phyloP scores from a whole-genome alignment of 2,888 invertebrate genomes.

The Choreutis nemorana region DNA sequence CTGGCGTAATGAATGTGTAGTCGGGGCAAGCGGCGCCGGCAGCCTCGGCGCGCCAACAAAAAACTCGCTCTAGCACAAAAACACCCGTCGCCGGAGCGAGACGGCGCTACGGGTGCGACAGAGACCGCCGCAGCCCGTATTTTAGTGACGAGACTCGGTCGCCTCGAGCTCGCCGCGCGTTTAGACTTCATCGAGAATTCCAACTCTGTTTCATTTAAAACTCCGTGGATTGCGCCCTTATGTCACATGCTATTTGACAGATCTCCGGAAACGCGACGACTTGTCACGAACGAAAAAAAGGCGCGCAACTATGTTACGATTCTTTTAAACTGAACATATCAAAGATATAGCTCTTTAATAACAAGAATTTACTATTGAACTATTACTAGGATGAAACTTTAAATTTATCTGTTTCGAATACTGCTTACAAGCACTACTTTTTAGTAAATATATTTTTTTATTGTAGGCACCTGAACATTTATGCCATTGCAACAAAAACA shows the following conservation, averaged over 20 bases:
- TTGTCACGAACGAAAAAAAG: slow-evolving; percentile 58
- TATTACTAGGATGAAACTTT: too few species aligned
- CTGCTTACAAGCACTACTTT: too few species aligned
- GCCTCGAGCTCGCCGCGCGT: slow-evolving; percentile 54
- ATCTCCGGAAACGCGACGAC: slow-evolving; percentile 51
- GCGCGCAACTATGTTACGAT: slow-evolving; percentile 28
- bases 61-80: slow-evolving; percentile 65
- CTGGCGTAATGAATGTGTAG: slow-evolving; percentile 60
- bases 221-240: slow-evolving; percentile 61
- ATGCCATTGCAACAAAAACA: too few species aligned
- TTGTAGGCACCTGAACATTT: too few species aligned
- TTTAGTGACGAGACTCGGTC: slow-evolving; percentile 58
- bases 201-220: slow-evolving; percentile 64
- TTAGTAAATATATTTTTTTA: too few species aligned
- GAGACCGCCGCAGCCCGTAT: slow-evolving; percentile 43
- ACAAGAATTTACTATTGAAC: too few species aligned
- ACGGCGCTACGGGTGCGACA: slow-evolving; percentile 28
- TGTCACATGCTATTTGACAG: slow-evolving; percentile 67
- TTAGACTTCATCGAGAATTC: slow-evolving; percentile 51
- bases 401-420: too few species aligned
- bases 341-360: too few species aligned
- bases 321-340: not conserved
- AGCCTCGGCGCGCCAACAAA: slow-evolving; percentile 48
- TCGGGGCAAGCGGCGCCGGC: slow-evolving; percentile 46
- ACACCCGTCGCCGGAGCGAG: slow-evolving; percentile 51